These are phyloP conservation scores for Aphaenogaster rudis DNA, from an alignment of 1,140 invertebrate genomes.

Conservation along the genomic window DNA sequence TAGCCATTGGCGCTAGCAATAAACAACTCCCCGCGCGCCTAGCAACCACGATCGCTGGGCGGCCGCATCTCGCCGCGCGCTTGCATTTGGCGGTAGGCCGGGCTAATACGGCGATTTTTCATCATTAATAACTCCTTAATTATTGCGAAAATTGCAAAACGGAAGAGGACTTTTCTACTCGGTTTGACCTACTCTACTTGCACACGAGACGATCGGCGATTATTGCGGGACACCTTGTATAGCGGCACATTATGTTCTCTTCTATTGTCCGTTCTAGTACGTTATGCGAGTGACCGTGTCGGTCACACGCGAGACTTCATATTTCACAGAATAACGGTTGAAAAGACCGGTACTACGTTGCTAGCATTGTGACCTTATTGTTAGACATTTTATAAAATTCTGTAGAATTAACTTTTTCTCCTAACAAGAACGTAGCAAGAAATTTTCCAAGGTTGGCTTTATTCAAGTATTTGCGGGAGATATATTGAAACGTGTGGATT, in stretches of 20 bases:
- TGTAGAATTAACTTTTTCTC: background rate
- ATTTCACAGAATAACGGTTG: background rate
- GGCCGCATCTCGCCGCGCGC: too few species aligned
- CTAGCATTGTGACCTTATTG: background rate
- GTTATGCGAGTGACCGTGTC: background rate
- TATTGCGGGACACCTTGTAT: too few species aligned
- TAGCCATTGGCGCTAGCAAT: too few species aligned
- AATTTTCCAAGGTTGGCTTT: background rate
- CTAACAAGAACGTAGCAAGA: background rate
- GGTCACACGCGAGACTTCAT: background rate
- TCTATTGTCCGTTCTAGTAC: background rate
- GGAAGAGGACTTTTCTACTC: too few species aligned
- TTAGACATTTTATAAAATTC: slow-evolving; percentile 13
- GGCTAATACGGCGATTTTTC: too few species aligned
- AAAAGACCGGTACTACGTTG: background rate
- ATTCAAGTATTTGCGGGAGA: background rate
- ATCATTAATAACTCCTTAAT: too few species aligned
- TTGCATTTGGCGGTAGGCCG: too few species aligned
- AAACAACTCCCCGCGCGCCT: too few species aligned
- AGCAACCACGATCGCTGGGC: too few species aligned
- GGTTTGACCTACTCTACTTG: too few species aligned
- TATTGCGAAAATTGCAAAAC: too few species aligned
- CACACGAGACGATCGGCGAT: too few species aligned
- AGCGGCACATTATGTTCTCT: background rate
- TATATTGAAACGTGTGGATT: background rate